Evolutionary conservation across 92 coral and sea anemone genomes (phyloP), one percentile per base, ranked within the genome.

Genomic region (Heliopora coerulea): DNA sequence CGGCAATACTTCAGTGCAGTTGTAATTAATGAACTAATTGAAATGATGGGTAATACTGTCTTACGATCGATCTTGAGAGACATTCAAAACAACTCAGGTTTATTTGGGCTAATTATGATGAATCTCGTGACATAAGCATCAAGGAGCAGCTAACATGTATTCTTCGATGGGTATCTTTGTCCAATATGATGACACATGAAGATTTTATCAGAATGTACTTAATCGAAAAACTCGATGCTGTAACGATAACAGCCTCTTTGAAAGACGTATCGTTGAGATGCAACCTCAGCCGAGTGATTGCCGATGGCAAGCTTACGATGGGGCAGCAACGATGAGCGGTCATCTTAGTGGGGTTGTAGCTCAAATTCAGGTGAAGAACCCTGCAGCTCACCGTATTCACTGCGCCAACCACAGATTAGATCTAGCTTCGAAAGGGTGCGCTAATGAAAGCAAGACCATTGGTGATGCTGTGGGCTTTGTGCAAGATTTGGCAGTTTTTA

Each of bases 271-370:
- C 62, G 68, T 32, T 75, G 72, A 64, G 80, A 75, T 24, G 70
- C 17, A 62, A 32, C 18, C 68, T 31, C 21, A 46, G 31, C 15
- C 46, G 20, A 54, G 62, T 23, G 59, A 41, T 28, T 61, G 80
- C 62, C 59, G 57, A 44, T 62, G 80, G 68, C 80, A 75, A 41
- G 68, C 80, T 50, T 75, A 62, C 15, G 72, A 75, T 49, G 80
- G 72, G 17, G 80, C 80, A 27, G 59, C 72, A 57, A 62, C 67
- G 15, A 75, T 75, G 80, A 54, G 59, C 34, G 80, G 73, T 50
- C 67, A 59, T 66, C 57, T 62, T 14, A 57, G 57, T 59, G 80
- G 58, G 27, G 69, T 74, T 44, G 69, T 39, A 28, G 35, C 80
- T 59, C 69, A 26, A 30, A 20, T 62, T 8, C 68, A 15, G 48